These are phyloP conservation scores for Chelmon rostratus DNA, from an alignment of 2,797 vertebrate genomes.

Conservation along the genomic window DNA sequence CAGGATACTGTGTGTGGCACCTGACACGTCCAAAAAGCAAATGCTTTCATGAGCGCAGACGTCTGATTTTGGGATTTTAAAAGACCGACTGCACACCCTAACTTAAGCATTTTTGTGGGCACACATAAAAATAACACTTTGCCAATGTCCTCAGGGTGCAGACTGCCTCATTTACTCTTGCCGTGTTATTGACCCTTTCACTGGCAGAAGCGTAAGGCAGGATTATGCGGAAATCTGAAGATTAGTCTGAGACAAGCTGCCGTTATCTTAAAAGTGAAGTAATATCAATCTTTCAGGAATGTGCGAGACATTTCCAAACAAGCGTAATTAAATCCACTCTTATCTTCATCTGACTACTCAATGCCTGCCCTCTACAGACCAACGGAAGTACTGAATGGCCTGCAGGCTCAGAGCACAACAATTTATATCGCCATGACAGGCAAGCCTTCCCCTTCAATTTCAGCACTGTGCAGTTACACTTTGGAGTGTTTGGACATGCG, in stretches of 20 bases:
- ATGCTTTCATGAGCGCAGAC: constrained; percentile 42
- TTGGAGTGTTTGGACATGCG: constrained; percentile 44
- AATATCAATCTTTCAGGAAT: constrained; percentile 63
- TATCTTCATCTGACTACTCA: constrained; percentile 44
- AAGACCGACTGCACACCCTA: constrained; percentile 1
- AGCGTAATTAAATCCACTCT: constrained; percentile 55
- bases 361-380: constrained; percentile 42
- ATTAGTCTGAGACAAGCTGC: constrained; percentile 53
- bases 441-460: constrained; percentile 61
- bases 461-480: constrained; percentile 44
- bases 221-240: constrained; percentile 58
- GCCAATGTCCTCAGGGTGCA: constrained; percentile 38
- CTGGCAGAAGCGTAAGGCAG: constrained; percentile 33
- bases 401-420: constrained; percentile 36
- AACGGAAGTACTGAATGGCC: constrained; percentile 36
- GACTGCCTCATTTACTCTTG: constrained; percentile 44
- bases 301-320: constrained; percentile 50
- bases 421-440: constrained; percentile 57
- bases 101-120: constrained; percentile 28
- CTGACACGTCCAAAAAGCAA: constrained; percentile 33
- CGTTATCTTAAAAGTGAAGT: constrained; percentile 60
- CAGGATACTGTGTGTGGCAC: constrained; percentile 29
- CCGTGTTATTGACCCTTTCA: constrained; percentile 47
- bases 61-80: constrained; percentile 22
- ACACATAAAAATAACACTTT: constrained; percentile 39